A percentile compares a stretch with the other conserved stretches of the same genome.
Evolutionary conservation across 2,888 invertebrate species (phyloP).

Genomic region (Yponomeuta malinellus): DNA sequence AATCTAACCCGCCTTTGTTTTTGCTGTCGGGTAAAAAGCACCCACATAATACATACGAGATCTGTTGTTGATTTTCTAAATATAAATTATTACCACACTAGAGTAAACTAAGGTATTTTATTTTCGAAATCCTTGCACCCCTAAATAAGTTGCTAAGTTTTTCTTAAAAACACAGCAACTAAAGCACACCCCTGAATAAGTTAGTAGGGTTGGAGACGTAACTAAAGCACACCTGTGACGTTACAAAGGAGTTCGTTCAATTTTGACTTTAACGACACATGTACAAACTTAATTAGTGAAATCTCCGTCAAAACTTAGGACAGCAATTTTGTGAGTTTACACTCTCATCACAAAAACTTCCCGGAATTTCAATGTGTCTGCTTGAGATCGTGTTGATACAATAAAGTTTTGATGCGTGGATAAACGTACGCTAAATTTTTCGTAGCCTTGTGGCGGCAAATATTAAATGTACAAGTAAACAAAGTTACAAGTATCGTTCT

Average conservation of each 20-base stretch:
- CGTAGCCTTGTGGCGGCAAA: not conserved
- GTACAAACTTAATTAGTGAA: not conserved
- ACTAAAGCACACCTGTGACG: not conserved
- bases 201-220: too few relatives aligned
- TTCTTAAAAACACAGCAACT: too few relatives aligned
- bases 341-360: not conserved
- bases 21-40: too few relatives aligned
- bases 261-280: not conserved
- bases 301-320: not conserved
- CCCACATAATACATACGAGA: too few relatives aligned
- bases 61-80: too few relatives aligned
- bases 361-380: not conserved
- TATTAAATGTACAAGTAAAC: too few relatives aligned
- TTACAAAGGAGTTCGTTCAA: not conserved
- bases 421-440: not conserved
- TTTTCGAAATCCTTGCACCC: too few relatives aligned
- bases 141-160: too few relatives aligned
- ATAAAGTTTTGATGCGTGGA: not conserved
- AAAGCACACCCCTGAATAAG: not conserved
- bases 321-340: not conserved
- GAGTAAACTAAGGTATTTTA: too few relatives aligned
- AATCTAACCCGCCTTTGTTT: too few relatives aligned
- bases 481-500: too few relatives aligned
- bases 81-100: too few relatives aligned
- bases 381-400: not conserved